Evolutionary conservation across 2,113 vertebrate species (phyloP), one percentile per base, ranked within the genome.

Genomic region (Lichenostomus cassidix): DNA sequence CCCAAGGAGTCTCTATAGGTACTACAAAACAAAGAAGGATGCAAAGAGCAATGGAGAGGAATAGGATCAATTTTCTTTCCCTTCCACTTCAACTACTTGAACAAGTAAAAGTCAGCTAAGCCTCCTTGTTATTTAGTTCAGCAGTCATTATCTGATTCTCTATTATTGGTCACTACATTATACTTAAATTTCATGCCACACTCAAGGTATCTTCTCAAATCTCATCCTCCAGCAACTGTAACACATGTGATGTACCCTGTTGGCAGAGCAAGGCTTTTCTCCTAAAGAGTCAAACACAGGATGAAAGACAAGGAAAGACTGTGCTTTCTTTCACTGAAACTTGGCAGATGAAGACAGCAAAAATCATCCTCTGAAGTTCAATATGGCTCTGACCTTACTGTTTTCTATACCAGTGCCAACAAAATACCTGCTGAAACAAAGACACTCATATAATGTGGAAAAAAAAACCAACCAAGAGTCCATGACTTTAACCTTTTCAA

Each of bases 321-420:
- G 35, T 53, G 46, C n/a, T 78, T 84, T 74, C 77, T 83, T 89
- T 77, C 39, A 79, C 41, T 70, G 69, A 33, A 47, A 77, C 55
- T 67, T 91, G 52, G 76, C 83, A 93, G 29, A 77, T 27, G 29
- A 90, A 87, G 53, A 94, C 8, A 94, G 77, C 46, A 90, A 92
- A 91, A 91, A 59, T 6, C 74, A 79, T 41, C 50, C 59, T 92
- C 84, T 83, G 71, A 91, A 94, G 55, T 70, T 91, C 78, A 91
- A 18, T 63, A 44, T 12, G 28, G 50, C 35, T 71, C 63, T 74
- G 46, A 95, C 87, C 74, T 82, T 73, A 69, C 49, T 19, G 31
- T 75, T 94, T 91, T 89, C 81, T 85, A 92, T 87, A 82, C 20
- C 25, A 58, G 24, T 14, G 37, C 44, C 67, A 85, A 60, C 15